Evolutionary conservation across 1,140 invertebrate species (phyloP).

Genomic region (Meloidogyne exigua): DNA sequence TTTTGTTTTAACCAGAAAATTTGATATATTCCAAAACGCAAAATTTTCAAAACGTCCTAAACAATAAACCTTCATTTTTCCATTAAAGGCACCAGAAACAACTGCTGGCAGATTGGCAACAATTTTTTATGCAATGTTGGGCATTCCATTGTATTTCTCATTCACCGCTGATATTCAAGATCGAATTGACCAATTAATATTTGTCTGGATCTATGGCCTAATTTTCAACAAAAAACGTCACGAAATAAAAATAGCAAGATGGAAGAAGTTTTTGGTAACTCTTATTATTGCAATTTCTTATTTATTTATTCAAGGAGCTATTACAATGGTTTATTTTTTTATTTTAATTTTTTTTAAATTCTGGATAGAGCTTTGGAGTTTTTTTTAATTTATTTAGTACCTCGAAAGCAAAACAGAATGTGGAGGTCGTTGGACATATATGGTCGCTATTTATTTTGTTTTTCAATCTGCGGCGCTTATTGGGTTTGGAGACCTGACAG

Average conservation of each 20-base stretch:
- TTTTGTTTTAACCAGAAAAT: too few species aligned
- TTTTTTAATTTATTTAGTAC: neutral
- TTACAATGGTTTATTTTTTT: neutral
- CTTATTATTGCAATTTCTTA: neutral
- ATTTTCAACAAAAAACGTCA: neutral
- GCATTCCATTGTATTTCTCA: slow-evolving; percentile 61
- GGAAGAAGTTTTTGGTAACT: neutral
- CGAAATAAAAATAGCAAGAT: slow-evolving; percentile 2
- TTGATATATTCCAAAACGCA: too few species aligned
- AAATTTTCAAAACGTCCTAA: slow-evolving; percentile 35
- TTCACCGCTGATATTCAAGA: slow-evolving; percentile 35
- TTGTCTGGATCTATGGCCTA: neutral
- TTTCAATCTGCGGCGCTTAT: neutral
- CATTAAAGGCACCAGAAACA: neutral
- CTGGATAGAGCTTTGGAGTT: too few species aligned
- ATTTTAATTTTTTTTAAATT: neutral
- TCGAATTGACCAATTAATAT: slow-evolving; percentile 2
- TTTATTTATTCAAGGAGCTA: neutral
- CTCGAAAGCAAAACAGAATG: neutral
- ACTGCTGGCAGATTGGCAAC: slow-evolving; percentile 50
- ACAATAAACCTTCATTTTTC: neutral
- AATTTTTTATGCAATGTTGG: slow-evolving; percentile 56
- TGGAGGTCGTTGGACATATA: neutral
- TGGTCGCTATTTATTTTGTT: neutral
- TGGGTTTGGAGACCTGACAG: neutral